A percentile compares a stretch with the other conserved stretches of the same genome.
Evolutionary conservation across 2,113 vertebrate species (phyloP).

Genomic region (Helogale parvula): DNA sequence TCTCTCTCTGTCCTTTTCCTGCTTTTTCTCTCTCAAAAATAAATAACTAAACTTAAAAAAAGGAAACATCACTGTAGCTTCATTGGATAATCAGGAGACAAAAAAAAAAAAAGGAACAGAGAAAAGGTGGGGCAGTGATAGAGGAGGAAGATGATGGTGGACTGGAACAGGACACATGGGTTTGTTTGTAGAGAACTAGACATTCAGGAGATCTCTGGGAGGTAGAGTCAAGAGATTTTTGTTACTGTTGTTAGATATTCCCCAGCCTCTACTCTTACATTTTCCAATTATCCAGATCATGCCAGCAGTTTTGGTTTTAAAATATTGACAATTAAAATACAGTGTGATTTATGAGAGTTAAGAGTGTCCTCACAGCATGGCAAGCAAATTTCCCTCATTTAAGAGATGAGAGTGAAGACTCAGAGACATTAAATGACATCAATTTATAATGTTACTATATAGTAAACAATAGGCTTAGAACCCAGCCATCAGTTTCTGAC

Average conservation of each 20-base stretch:
- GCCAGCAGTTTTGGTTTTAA: neutral
- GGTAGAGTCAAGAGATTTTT: neutral
- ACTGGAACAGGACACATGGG: fast-evolving
- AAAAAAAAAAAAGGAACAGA: neutral
- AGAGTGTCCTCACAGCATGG: neutral
- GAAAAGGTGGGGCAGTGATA: neutral
- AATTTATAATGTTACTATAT: neutral
- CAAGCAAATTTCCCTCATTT: neutral
- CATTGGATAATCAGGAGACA: neutral
- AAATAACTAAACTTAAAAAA: too few relatives aligned
- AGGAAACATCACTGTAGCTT: neutral
- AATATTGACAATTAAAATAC: neutral
- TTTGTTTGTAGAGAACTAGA: neutral
- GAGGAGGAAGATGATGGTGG: fast-evolving
- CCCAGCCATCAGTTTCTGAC: neutral
- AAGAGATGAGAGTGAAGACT: neutral
- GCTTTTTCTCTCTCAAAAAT: too few relatives aligned
- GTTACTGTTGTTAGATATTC: neutral
- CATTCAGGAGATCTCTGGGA: neutral
- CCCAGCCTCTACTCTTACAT: neutral
- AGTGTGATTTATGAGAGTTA: neutral
- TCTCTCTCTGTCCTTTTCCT: too few relatives aligned
- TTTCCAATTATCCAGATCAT: neutral
- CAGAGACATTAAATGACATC: neutral
- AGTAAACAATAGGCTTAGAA: neutral